Evolutionary conservation across 1,140 invertebrate species (phyloP), one percentile per base, ranked within the genome.

Genomic region (Nasonia giraulti): DNA sequence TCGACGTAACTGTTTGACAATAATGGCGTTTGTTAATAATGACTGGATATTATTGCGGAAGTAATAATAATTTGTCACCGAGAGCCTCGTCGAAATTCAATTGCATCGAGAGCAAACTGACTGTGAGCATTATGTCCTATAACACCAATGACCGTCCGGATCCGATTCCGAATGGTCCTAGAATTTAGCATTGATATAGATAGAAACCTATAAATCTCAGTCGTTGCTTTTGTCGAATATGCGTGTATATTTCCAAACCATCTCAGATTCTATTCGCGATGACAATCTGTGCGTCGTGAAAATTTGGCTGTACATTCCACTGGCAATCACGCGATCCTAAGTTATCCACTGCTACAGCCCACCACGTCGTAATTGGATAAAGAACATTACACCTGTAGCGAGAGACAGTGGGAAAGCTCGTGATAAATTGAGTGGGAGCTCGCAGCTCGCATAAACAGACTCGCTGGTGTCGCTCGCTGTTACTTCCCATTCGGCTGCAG

Each of bases 11-110:
- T 81, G 77, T 71, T 31, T 77, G 55, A n/a, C 20, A 75, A 83
- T 79, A 75, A 68, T 74, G 50, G 77, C n/a, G 62, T 68, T 40
- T 83, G 85, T 87, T 85, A 88, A 84, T 87, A 85, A 84, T 73
- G n/a, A 69, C 55, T 76, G 40, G 83, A 73, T 73, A 80, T 76
- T 87, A 76, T 85, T 76, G 55, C 80, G 83, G 83, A 88, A 88
- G 74, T 83, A 85, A 88, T 88, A 87, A 88, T 86, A 88, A 88
- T 88, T 88, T 87, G 86, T 87, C 80, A 86, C 31, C 55, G 55
- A 1, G 17, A n/a, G 37, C 82, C 76, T 81, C 71, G 66, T 83
- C 37, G 55, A 86, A 80, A 88, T 88, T 88, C 87, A 87, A 86
- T 84, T 85, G 66, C 84, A 71, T 86, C 44, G 47, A 20, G 40